phyloP scores from a whole-genome alignment of 2,888 invertebrate genomes.

The Tipula vernalis region DNA sequence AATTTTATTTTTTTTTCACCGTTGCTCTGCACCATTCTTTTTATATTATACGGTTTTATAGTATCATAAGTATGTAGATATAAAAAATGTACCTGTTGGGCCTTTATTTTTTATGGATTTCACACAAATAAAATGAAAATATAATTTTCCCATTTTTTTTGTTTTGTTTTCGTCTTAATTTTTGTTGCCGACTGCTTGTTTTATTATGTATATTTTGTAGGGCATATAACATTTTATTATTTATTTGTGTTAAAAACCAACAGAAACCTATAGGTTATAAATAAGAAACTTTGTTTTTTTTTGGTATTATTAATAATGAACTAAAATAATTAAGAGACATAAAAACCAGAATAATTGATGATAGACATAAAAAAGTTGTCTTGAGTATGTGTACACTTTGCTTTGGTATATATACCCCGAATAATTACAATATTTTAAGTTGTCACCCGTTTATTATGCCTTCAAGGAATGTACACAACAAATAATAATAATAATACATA shows the following conservation, averaged over 20 bases:
- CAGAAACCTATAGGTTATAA: background rate
- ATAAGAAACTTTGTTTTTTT: background rate
- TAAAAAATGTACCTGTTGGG: background rate
- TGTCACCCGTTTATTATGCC: background rate
- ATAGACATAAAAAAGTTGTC: background rate
- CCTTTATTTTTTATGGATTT: background rate
- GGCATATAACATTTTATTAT: background rate
- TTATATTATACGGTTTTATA: background rate
- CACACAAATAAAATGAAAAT: background rate
- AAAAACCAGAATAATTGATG: background rate
- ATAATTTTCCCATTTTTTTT: background rate
- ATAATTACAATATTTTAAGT: background rate
- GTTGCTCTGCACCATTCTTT: background rate
- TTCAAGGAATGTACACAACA: background rate
- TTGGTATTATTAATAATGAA: background rate
- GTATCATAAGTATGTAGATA: background rate
- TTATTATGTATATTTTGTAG: background rate
- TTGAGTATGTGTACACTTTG: background rate
- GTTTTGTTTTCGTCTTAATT: background rate
- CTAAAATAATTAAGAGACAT: background rate
- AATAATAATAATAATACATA: background rate
- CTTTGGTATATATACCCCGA: background rate
- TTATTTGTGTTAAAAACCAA: background rate
- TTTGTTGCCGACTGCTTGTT: background rate
- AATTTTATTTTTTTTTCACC: background rate